Base-by-base conservation (phyloP, 2,888 invertebrate genomes). In the Drosophila hamatofila region DNA sequence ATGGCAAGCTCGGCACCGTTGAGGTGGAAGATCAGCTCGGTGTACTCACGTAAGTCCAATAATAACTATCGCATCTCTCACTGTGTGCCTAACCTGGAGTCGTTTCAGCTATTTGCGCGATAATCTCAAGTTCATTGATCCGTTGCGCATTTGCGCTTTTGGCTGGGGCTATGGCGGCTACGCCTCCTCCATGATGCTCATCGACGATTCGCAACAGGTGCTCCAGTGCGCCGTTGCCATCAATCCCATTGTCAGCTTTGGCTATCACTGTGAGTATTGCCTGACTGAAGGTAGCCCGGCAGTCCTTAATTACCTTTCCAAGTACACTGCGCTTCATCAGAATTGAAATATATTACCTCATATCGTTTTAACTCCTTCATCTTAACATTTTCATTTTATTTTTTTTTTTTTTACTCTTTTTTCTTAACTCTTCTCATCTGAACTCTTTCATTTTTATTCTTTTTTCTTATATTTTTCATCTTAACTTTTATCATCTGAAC, bases 151-250 rank as follows among this genome's bases (percentile, higher is more conserved):
- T 74, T 97, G 97, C 68, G 96, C 97, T 66, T 97, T 96, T 94
- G 98, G 98, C 11, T 93, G 92, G 85, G 97, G 97, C 4, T 98
- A 98, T 93, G 98, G 98, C 25, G 98, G 96, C 14, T 98, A 96
- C 91, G 95, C 97, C 6, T 95, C 97, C 0, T 95, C 96, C 6
- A 96, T 97, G 94, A 95, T 96, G 70, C 94, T 98, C 12, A 95
- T 97, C 1, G 95, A 95, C 78, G 97, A 97, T 92, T 95, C 95
- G 21, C 94, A 96, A 65, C 95, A 96, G 87, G 94, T 97, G 61
- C 96, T 98, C 90, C 95, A 96, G 82, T 98, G 98, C 92, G 96
- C 97, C 2, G 96, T 97, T 42, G 95, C 97, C 59, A 94, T 98
- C 12, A 97, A 98, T 61, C 98, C 98, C 1, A 96, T 98, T 73